Percentiles rank a stretch among this genome's conserved stretches.
phyloP scores from a whole-genome alignment of 2,888 invertebrate genomes.

The Plebejus argus region DNA sequence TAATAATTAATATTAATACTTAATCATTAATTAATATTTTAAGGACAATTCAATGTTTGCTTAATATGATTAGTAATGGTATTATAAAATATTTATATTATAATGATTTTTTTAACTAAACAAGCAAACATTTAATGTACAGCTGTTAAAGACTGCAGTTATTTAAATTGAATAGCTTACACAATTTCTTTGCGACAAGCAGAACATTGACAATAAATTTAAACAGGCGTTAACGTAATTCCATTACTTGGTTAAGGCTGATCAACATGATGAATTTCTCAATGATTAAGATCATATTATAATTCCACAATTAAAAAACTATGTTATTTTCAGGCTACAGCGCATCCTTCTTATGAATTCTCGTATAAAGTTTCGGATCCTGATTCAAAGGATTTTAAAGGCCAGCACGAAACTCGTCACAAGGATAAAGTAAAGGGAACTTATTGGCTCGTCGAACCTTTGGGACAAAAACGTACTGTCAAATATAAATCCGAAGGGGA shows the following conservation, averaged over 20 bases:
- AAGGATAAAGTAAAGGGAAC: conserved; percentile 82
- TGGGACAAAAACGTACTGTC: conserved; percentile 73
- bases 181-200: not conserved
- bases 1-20: no score
- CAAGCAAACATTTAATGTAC: no score
- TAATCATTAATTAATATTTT: not conserved
- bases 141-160: no score
- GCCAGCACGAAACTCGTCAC: conserved; percentile 77
- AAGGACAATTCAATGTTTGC: no score
- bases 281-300: not conserved
- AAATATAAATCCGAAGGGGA: conserved; percentile 80
- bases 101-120: no score
- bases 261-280: not conserved
- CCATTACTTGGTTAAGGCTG: not conserved
- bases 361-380: conserved; percentile 80
- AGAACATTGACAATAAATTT: conserved; percentile 5
- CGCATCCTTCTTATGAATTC: conserved; percentile 79
- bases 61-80: no score
- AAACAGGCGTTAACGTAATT: not conserved
- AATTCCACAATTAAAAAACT: not conserved
- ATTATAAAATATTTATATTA: no score
- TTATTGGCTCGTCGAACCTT: conserved; percentile 82
- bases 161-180: no score
- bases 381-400: conserved; percentile 81
- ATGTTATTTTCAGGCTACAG: conserved; percentile 52